These are phyloP conservation scores for Cantharis rustica DNA, from an alignment of 2,888 invertebrate genomes.

Conservation along the genomic window DNA sequence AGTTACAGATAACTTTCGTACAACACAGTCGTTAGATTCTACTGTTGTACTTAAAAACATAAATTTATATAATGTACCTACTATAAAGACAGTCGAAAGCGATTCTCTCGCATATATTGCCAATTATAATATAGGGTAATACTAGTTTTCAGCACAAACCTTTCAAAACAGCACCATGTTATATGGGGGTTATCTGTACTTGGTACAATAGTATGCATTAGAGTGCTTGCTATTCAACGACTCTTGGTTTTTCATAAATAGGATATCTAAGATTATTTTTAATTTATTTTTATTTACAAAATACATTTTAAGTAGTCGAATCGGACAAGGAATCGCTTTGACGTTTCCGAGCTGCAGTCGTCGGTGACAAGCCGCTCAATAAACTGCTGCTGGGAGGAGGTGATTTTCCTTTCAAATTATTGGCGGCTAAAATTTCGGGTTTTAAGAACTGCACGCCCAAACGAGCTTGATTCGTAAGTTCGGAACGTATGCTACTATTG, in stretches of 20 bases:
- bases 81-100: too few relatives aligned
- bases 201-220: neutral
- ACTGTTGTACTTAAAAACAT: neutral
- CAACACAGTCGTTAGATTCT: neutral
- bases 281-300: neutral
- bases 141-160: neutral
- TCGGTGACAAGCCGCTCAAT: conserved; percentile 62
- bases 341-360: conserved; percentile 54
- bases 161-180: neutral
- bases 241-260: neutral
- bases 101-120: too few relatives aligned
- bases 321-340: conserved; percentile 48
- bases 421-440: conserved; percentile 48
- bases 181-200: neutral
- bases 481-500: conserved; percentile 54
- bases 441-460: conserved; percentile 53
- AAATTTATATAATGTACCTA: too few relatives aligned
- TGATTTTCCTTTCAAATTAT: conserved; percentile 50
- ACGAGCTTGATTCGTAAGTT: conserved; percentile 48
- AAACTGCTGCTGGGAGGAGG: conserved; percentile 62
- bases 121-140: too few relatives aligned
- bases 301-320: conserved; percentile 50
- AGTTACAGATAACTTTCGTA: neutral
- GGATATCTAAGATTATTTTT: neutral
- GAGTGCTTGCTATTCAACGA: neutral